Evolutionary conservation across 35 echinoderm and acorn worm species (phyloP).

Genomic region (Apostichopus japonicus): DNA sequence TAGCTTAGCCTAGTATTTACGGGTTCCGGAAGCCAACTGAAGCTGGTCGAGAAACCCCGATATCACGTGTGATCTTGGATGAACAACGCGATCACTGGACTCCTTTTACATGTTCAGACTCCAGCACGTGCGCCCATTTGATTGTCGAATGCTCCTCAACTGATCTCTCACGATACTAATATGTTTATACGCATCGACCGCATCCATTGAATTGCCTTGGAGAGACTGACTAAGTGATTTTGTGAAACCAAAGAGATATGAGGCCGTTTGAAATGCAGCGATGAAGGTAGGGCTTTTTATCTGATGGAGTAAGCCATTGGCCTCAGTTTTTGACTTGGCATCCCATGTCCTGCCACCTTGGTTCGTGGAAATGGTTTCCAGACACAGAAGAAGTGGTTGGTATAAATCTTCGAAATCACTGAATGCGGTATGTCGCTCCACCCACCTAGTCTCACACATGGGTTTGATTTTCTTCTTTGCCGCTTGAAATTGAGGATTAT

Average conservation of each 20-base stretch:
- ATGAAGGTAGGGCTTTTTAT: not conserved
- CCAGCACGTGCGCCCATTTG: too few relatives aligned
- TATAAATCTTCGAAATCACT: not conserved
- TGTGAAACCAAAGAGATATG: constrained; percentile 49
- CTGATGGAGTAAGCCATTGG: not conserved
- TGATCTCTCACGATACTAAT: too few relatives aligned
- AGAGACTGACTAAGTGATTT: not conserved
- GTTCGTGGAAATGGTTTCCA: not conserved
- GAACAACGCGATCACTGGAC: too few relatives aligned
- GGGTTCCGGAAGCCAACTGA: too few relatives aligned
- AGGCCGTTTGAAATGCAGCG: not conserved
- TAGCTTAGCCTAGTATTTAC: too few relatives aligned
- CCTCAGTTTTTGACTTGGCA: not conserved
- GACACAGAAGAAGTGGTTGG: not conserved
- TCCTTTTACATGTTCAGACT: too few relatives aligned
- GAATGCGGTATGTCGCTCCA: constrained; percentile 36
- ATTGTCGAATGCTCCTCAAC: too few relatives aligned
- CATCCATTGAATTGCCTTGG: constrained; percentile 47
- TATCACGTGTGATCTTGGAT: too few relatives aligned
- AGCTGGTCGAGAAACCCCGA: too few relatives aligned
- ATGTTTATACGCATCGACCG: constrained; percentile 47
- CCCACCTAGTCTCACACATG: constrained; percentile 67
- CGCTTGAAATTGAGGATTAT: too few relatives aligned
- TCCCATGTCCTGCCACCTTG: not conserved
- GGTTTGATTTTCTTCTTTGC: not conserved